Conservation (phyloP, 2,797 vertebrate genomes). For the Smutsia gigantea region DNA sequence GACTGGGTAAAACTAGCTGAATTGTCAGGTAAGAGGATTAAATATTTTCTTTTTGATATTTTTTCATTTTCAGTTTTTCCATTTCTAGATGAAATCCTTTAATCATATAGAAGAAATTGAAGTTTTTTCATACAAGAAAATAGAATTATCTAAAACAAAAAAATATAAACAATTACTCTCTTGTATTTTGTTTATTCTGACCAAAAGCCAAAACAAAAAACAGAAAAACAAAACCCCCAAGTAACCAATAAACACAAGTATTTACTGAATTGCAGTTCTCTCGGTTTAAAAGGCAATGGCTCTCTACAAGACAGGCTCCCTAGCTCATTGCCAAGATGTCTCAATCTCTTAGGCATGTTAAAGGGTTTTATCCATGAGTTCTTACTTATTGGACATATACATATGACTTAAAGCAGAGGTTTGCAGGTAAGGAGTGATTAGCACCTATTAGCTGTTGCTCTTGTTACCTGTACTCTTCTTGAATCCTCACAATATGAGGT, state of each 20-base stretch:
- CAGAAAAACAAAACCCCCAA: background rate
- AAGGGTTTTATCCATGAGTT: background rate
- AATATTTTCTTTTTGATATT: background rate
- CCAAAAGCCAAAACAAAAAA: background rate
- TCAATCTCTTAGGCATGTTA: background rate
- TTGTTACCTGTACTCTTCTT: background rate
- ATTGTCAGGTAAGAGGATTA: background rate
- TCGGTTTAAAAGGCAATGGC: background rate
- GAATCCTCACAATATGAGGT: background rate
- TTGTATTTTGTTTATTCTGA: background rate
- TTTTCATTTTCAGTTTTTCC: background rate
- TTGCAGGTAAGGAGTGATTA: background rate
- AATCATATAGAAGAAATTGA: background rate
- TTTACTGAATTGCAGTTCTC: background rate
- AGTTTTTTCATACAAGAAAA: background rate
- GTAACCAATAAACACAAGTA: background rate
- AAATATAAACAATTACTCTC: background rate
- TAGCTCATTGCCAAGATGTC: background rate
- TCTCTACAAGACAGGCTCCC: background rate
- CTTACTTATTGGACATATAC: background rate
- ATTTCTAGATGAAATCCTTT: background rate
- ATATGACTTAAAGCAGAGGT: background rate
- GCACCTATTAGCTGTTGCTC: background rate
- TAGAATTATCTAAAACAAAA: background rate
- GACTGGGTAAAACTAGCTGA: background rate